phyloP scores from a whole-genome alignment of 2,888 invertebrate species.

The Agonopterix heracliana region DNA sequence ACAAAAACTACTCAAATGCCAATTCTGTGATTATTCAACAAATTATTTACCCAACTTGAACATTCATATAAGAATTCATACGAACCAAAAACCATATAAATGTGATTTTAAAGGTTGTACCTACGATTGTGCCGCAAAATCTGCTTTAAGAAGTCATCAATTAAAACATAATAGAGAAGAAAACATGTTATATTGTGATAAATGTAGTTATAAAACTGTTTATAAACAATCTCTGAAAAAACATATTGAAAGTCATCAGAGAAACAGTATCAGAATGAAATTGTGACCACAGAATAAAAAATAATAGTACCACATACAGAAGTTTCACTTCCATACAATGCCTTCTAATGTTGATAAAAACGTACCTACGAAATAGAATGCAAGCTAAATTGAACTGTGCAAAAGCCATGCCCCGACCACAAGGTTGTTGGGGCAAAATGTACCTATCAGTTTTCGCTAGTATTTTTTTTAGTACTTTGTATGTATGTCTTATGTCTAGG shows the following conservation, averaged over 20 bases:
- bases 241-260: constrained; percentile 32
- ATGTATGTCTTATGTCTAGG: no score
- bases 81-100: constrained; percentile 20
- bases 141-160: constrained; percentile 34
- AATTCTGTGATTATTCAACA: constrained; percentile 29
- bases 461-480: no score
- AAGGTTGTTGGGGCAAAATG: no score
- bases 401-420: no score
- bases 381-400: no score
- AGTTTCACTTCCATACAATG: no score
- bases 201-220: constrained; percentile 40
- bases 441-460: no score
- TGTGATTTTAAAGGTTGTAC: constrained; percentile 23
- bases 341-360: no score
- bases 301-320: no score
- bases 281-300: not conserved
- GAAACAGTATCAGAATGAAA: constrained; percentile 20
- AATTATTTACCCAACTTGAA: constrained; percentile 32
- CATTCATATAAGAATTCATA: constrained; percentile 34
- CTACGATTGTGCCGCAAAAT: constrained; percentile 23
- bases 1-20: constrained; percentile 22
- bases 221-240: constrained; percentile 38
- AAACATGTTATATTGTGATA: constrained; percentile 40
- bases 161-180: constrained; percentile 31
- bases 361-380: no score